Conservation (phyloP, 1,140 invertebrate species). For the Orius laevigatus region DNA sequence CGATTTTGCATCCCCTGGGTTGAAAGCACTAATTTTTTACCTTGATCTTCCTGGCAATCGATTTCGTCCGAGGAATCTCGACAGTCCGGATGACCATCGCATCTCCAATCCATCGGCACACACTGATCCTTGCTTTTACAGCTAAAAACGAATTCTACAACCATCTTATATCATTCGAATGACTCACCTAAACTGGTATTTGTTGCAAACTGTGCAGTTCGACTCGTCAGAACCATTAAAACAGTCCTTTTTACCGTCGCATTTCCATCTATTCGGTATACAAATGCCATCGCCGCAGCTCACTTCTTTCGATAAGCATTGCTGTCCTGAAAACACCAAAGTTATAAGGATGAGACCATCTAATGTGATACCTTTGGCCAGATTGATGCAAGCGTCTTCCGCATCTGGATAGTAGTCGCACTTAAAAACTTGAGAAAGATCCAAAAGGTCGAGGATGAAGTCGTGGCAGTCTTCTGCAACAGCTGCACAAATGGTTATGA, state of each 20-base stretch:
- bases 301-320: constrained; percentile 38
- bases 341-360: not conserved
- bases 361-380: constrained; percentile 24
- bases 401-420: constrained; percentile 40
- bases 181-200: constrained; percentile 10
- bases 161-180: not conserved
- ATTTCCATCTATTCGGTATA: constrained; percentile 42
- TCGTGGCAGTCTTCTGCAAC: constrained; percentile 42
- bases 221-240: constrained; percentile 42
- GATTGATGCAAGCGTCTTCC: constrained; percentile 28
- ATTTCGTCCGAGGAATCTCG: constrained; percentile 29
- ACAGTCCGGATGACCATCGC: constrained; percentile 29
- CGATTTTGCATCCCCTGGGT: too few species aligned
- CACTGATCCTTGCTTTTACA: constrained; percentile 12
- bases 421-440: constrained; percentile 37
- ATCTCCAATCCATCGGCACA: constrained; percentile 22
- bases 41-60: constrained; percentile 23
- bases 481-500: constrained; percentile 24
- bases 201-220: constrained; percentile 30
- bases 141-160: not conserved
- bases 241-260: constrained; percentile 49
- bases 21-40: too few species aligned
- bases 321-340: constrained; percentile 21
- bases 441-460: constrained; percentile 33
- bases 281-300: constrained; percentile 45